A percentile compares a stretch with the other conserved stretches of the same genome.
phyloP scores from a whole-genome alignment of 1,140 invertebrate genomes.

The Apis florea region DNA sequence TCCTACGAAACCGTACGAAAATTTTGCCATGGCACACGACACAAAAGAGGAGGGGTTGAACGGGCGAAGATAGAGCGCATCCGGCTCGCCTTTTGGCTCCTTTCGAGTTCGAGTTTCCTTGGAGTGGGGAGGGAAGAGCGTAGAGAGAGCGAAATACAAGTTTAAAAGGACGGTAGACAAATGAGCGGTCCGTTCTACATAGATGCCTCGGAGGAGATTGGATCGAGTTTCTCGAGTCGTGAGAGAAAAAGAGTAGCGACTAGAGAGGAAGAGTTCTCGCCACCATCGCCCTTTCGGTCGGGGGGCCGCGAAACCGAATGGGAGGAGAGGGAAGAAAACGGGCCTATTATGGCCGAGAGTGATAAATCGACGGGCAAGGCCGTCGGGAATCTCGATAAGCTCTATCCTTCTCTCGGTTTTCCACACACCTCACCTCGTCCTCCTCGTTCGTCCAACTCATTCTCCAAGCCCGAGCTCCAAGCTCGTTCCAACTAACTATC shows the following conservation, averaged over 20 bases:
- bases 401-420: not conserved
- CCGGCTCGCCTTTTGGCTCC: conserved; percentile 62
- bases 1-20: not conserved
- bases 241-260: conserved; percentile 70
- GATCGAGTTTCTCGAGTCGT: conserved; percentile 77
- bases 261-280: not conserved
- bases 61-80: conserved; percentile 51
- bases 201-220: conserved; percentile 76
- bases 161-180: conserved; percentile 76
- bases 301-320: not conserved
- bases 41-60: not conserved
- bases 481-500: conserved; percentile 53
- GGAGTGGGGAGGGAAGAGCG: conserved; percentile 41
- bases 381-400: conserved; percentile 62
- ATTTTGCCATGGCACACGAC: not conserved
- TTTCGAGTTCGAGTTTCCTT: conserved; percentile 66
- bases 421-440: not conserved
- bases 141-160: conserved; percentile 63
- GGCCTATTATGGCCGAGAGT: conserved; percentile 64
- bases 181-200: conserved; percentile 78
- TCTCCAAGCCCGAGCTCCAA: conserved; percentile 18
- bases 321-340: not conserved
- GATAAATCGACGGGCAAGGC: conserved; percentile 70
- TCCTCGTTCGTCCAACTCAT: conserved; percentile 51
- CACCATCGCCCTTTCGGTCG: too few relatives aligned